These are phyloP conservation scores for Gymnoscopelus braueri DNA, from an alignment of 2,797 vertebrate species.

Conservation along the genomic window DNA sequence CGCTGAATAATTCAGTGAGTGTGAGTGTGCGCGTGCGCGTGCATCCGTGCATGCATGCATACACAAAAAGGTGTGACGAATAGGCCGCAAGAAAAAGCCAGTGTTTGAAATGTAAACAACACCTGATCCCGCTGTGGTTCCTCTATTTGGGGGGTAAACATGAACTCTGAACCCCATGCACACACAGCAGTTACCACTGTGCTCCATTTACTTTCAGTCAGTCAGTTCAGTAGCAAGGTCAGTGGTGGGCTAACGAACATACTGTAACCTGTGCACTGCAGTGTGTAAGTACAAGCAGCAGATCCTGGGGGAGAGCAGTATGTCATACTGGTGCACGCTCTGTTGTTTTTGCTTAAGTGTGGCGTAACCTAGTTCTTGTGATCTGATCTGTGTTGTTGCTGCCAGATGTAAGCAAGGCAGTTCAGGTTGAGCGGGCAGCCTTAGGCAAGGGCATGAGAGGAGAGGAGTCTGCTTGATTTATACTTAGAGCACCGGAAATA, in stretches of 20 bases:
- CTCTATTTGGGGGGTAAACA: slow-evolving; percentile 70
- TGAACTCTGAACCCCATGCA: slow-evolving; percentile 7
- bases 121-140: slow-evolving; percentile 37
- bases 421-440: slow-evolving; percentile 68
- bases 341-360: slow-evolving; percentile 39
- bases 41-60: slow-evolving; percentile 54
- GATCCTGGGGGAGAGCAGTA: slow-evolving; percentile 14
- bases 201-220: slow-evolving; percentile 16
- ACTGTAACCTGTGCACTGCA: too few relatives aligned
- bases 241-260: slow-evolving; percentile 29
- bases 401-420: slow-evolving; percentile 64
- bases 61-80: slow-evolving; percentile 51
- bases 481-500: too few relatives aligned
- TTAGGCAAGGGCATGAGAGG: slow-evolving; percentile 60
- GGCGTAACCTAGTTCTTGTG: slow-evolving; percentile 52
- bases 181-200: slow-evolving; percentile 31
- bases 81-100: slow-evolving; percentile 7
- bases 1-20: not conserved
- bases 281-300: slow-evolving; percentile 14
- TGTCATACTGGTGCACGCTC: slow-evolving; percentile 45
- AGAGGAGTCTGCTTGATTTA: slow-evolving; percentile 18
- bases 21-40: slow-evolving; percentile 3
- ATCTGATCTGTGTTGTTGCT: slow-evolving; percentile 52
- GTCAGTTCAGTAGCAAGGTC: slow-evolving; percentile 30
- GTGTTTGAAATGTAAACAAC: slow-evolving; percentile 71